Evolutionary conservation across 2,113 vertebrate species (phyloP), one percentile per base, ranked within the genome.

Genomic region (Sinocyclocheilus anophthalmus): DNA sequence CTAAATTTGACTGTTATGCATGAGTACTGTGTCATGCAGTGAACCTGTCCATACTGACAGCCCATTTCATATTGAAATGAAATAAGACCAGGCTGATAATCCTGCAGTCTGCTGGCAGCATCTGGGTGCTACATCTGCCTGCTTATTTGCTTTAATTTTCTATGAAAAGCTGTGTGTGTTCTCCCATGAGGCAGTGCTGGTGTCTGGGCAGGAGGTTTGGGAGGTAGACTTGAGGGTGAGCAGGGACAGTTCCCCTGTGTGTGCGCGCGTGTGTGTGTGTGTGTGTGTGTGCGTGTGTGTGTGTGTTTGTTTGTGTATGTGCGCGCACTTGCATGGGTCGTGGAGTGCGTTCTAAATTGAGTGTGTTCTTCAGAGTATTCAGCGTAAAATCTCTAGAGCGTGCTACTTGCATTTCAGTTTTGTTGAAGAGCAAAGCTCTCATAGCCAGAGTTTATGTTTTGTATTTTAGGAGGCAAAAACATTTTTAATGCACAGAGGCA

Each of bases 141-240:
- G 48, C 79, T 81, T 81, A 81, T 48, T 81, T 16, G n/a, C 79
- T 81, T 81, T 65, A 39, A 81, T 81, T 81, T 81, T 81, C 61
- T 65, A 20, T 48, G 59, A 81, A 13, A 18, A 5, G 61, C n/a
- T 81, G 78, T 26, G 59, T 65, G 30, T 81, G 75, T 77, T 80
- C 6, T 81, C 79, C 37, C 79, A 81, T 67, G 79, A 48, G 77
- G 55, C 55, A 79, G 53, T 5, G 8, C 37, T 65, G 57, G 33
- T 65, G 30, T 81, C 33, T 81, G 42, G 59, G 39, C 75, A 77
- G 14, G 48, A 77, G 42, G 72, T 75, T 75, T n/a, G 55, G 57
- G 33, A 63, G 1, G 57, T 16, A 67, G 79, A 67, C 8, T 67
- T 63, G 5, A 20, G 37, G n/a, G n/a, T 65, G 59, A 81, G 59